phyloP scores from a whole-genome alignment of 2,888 invertebrate species.

The Kuschelorhynchus macadamiae region DNA sequence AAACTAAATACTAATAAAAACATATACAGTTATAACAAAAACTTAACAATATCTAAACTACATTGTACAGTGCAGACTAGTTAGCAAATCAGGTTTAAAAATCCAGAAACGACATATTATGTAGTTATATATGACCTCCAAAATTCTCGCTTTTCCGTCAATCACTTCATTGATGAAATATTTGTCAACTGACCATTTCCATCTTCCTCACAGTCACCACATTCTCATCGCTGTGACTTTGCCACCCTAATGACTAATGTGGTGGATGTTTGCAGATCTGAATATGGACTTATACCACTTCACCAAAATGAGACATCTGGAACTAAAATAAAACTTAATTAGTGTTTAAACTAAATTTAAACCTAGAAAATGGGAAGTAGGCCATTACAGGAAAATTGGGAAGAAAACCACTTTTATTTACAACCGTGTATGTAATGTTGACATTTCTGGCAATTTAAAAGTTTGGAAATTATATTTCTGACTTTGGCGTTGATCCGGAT shows the following conservation, averaged over 20 bases:
- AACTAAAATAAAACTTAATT: neutral
- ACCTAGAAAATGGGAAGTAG: neutral
- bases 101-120: too few species aligned
- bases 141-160: conserved; percentile 26
- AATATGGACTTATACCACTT: conserved; percentile 15
- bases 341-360: neutral
- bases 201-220: neutral
- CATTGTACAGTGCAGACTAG: conserved; percentile 6
- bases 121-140: conserved; percentile 31
- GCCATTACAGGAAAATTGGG: too few species aligned
- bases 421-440: too few species aligned
- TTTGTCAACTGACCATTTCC: conserved; percentile 1
- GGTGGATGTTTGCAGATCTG: conserved; percentile 18
- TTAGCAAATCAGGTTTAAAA: neutral
- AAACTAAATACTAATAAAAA: too few species aligned
- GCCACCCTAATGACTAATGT: conserved; percentile 30
- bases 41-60: conserved; percentile 2
- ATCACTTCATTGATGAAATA: too few species aligned
- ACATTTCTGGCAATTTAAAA: too few species aligned
- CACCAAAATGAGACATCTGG: neutral
- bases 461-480: too few species aligned
- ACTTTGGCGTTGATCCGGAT: too few species aligned
- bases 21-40: too few species aligned
- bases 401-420: too few species aligned
- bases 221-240: conserved; percentile 26